Percentiles rank a stretch among this genome's conserved stretches.
These are phyloP conservation scores for Tokudaia tokunoshimensis DNA, from an alignment of 2,797 vertebrate species.

Conservation along the genomic window DNA sequence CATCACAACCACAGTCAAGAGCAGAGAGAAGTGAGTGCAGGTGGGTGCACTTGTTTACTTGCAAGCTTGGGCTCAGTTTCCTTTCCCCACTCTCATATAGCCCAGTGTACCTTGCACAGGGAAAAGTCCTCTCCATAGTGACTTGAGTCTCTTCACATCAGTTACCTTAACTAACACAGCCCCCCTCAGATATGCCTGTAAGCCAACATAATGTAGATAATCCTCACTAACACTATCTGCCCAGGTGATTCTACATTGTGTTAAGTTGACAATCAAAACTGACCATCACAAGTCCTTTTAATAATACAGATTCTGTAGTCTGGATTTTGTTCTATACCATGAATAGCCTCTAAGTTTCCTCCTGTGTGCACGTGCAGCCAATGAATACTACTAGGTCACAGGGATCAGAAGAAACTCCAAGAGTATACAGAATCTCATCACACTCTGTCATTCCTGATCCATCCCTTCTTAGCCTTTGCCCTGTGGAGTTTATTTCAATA, in stretches of 20 bases:
- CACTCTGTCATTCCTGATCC: not conserved
- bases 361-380: not conserved
- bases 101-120: not conserved
- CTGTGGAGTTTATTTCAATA: not conserved
- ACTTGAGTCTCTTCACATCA: not conserved
- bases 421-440: not conserved
- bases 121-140: not conserved
- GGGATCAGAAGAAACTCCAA: not conserved
- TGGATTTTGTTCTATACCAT: not conserved
- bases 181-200: not conserved
- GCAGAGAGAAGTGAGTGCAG: not conserved
- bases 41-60: not conserved
- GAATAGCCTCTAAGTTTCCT: not conserved
- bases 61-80: not conserved
- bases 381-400: not conserved
- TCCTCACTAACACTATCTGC: not conserved
- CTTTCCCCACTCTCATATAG: not conserved
- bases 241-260: not conserved
- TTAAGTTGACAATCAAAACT: not conserved
- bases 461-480: not conserved
- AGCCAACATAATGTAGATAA: not conserved
- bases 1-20: not conserved
- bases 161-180: not conserved
- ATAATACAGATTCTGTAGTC: not conserved
- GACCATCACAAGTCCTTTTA: not conserved